Percentiles rank a stretch among this genome's conserved stretches.
Evolutionary conservation across 2,888 invertebrate genomes (phyloP).

Genomic region (Pammene fasciana): DNA sequence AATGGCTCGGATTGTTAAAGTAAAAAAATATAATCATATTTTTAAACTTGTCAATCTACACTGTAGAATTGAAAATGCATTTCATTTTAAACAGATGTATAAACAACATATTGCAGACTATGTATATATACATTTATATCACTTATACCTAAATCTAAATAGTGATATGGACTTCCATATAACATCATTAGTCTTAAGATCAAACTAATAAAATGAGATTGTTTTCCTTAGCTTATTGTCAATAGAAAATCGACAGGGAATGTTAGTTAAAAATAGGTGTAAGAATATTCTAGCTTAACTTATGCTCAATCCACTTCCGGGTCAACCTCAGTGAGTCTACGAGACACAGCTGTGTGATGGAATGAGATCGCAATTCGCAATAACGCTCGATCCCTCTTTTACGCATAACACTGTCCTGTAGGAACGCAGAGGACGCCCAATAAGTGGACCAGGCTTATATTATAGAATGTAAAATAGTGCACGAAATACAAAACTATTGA

Average conservation of each 20-base stretch:
- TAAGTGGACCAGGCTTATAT: too few species aligned
- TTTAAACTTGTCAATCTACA: conserved; percentile 41
- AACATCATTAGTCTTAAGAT: conserved; percentile 26
- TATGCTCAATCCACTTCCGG: not conserved
- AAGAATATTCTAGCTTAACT: conserved; percentile 5
- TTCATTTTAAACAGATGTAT: conserved; percentile 13
- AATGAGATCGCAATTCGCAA: not conserved
- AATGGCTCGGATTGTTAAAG: conserved; percentile 79
- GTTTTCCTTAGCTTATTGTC: conserved; percentile 62
- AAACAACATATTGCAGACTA: conserved; percentile 32
- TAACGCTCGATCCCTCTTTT: not conserved
- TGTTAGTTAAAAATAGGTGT: conserved; percentile 10
- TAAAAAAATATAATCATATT: conserved; percentile 46
- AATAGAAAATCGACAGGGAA: conserved; percentile 49
- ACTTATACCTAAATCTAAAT: conserved; percentile 51
- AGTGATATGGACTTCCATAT: conserved; percentile 39
- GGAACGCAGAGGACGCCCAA: too few species aligned
- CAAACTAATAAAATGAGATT: conserved; percentile 38
- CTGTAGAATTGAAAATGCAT: not conserved
- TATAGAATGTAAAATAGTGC: not conserved
- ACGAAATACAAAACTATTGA: not conserved
- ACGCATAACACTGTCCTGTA: not conserved
- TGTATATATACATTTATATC: conserved; percentile 36
- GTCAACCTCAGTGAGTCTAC: too few species aligned
- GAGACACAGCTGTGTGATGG: not conserved